Conservation (phyloP, 2,888 invertebrate genomes). For the Erebia epiphron region DNA sequence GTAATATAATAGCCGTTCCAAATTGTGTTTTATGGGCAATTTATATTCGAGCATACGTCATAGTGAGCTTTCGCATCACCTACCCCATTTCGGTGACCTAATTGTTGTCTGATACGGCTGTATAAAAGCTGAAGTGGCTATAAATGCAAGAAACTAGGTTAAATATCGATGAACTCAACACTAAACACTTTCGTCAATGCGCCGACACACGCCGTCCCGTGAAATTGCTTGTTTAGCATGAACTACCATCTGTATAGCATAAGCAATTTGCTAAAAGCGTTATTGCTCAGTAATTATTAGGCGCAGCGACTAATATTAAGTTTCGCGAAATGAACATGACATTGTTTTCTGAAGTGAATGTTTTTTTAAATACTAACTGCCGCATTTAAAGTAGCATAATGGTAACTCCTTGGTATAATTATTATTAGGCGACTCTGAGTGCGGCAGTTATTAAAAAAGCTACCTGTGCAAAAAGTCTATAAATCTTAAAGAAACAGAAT, state of each 20-base stretch:
- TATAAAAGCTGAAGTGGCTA: conserved; percentile 70
- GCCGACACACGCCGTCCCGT: conserved; percentile 33
- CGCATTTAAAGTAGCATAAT: too few relatives aligned
- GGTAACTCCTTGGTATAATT: too few relatives aligned
- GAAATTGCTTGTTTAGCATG: conserved; percentile 54
- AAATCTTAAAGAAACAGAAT: too few relatives aligned
- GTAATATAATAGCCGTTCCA: conserved; percentile 13
- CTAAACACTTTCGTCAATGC: conserved; percentile 59
- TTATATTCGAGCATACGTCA: conserved; percentile 56
- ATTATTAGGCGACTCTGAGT: too few relatives aligned
- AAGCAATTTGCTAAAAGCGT: conserved; percentile 36
- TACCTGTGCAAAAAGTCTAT: too few relatives aligned
- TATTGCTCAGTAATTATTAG: conserved; percentile 33
- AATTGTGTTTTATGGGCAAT: conserved; percentile 50
- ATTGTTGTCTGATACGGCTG: conserved; percentile 72
- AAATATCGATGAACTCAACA: conserved; percentile 69
- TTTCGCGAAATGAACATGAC: conserved; percentile 21
- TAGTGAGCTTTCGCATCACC: conserved; percentile 62
- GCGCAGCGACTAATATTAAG: conserved; percentile 25
- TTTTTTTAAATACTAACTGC: neutral
- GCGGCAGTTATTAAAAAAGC: too few relatives aligned
- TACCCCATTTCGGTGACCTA: conserved; percentile 74
- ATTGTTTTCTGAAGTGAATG: conserved; percentile 7
- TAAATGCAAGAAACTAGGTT: conserved; percentile 78
- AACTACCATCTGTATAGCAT: conserved; percentile 35